Percentiles rank a stretch among this genome's conserved stretches.
These are phyloP conservation scores for Caenorhabditis wallacei DNA, from an alignment of 2,888 invertebrate genomes.

Conservation along the genomic window DNA sequence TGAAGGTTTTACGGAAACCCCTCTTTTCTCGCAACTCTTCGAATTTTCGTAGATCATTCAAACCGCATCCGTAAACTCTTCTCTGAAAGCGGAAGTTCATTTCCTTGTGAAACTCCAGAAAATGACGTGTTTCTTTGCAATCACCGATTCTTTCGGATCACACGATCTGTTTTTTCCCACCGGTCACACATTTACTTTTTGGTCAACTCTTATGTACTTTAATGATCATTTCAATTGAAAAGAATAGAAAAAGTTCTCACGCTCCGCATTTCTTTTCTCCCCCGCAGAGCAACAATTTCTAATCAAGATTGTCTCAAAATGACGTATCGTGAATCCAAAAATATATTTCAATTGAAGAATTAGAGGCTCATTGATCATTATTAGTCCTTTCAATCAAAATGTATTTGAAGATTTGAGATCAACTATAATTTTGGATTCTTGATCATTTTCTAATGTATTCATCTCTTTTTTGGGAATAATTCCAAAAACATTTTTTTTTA, in stretches of 20 bases:
- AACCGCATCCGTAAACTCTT: no score
- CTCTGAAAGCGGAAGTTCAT: background rate
- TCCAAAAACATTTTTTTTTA: background rate
- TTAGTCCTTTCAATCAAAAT: conserved; percentile 8
- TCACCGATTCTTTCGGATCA: conserved; percentile 1
- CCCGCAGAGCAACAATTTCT: background rate
- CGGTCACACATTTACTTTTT: background rate
- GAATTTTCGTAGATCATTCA: no score
- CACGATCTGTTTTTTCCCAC: conserved; percentile 9
- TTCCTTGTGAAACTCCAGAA: background rate
- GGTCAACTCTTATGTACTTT: conserved; percentile 9
- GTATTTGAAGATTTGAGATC: background rate
- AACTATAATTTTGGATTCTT: background rate
- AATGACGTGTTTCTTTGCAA: background rate
- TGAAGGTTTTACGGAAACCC: no score
- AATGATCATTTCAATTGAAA: conserved; percentile 9
- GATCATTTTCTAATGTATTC: conserved; percentile 1
- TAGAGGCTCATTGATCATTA: conserved; percentile 12
- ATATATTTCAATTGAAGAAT: conserved; percentile 5
- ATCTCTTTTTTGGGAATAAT: background rate
- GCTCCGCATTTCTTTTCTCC: conserved; percentile 15
- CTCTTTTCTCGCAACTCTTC: no score
- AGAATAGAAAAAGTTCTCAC: conserved; percentile 9
- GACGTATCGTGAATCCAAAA: conserved; percentile 12
- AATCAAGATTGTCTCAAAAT: conserved; percentile 18